Conservation (phyloP, 2,113 vertebrate species). For the Neolamprologus modestus region DNA sequence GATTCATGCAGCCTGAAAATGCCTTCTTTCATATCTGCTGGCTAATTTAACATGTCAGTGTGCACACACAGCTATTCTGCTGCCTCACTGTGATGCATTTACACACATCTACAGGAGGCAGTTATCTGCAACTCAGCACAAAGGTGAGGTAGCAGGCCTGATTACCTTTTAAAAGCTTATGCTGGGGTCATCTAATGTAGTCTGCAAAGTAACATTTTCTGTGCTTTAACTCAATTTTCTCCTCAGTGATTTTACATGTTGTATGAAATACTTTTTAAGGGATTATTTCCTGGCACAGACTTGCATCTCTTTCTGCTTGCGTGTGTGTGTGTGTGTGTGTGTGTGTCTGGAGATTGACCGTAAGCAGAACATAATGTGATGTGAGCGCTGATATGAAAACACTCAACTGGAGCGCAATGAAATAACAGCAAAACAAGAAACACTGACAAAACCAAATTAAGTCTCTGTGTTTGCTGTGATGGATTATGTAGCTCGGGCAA, state of each 20-base stretch:
- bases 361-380: conserved; percentile 39
- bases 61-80: conserved; percentile 5
- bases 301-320: background rate
- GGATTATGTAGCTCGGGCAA: conserved; percentile 36
- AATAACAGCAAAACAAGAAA: conserved; percentile 55
- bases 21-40: conserved; percentile 1
- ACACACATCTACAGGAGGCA: background rate
- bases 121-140: conserved; percentile 26
- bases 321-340: background rate
- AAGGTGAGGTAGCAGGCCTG: background rate
- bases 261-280: background rate
- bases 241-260: background rate
- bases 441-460: conserved; percentile 55
- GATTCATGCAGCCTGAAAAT: background rate
- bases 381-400: conserved; percentile 49
- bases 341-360: conserved; percentile 28
- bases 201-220: background rate
- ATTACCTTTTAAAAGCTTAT: conserved; percentile 1
- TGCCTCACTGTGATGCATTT: background rate
- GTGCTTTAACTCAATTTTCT: background rate
- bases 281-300: conserved; percentile 1
- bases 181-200: background rate
- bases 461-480: conserved; percentile 46
- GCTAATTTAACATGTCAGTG: conserved; percentile 24
- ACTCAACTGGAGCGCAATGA: conserved; percentile 29